Percentiles rank a stretch among this genome's conserved stretches.
phyloP scores from a whole-genome alignment of 2,113 vertebrate genomes.

The Pyxicephalus adspersus region DNA sequence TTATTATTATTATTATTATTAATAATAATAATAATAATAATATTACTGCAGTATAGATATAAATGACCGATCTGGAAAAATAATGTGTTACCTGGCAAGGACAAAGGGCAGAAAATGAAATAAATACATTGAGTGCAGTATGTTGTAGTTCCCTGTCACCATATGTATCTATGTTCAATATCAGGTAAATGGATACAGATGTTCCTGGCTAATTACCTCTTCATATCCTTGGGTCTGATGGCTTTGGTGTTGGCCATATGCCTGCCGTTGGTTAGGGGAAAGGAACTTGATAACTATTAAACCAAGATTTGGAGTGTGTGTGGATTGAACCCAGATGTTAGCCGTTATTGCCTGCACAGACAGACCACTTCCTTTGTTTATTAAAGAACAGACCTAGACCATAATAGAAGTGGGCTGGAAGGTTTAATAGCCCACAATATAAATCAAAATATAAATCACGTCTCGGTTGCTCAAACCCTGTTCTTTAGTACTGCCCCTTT shows the following conservation, averaged over 20 bases:
- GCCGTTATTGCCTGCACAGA: slow-evolving; percentile 64
- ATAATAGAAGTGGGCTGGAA: not conserved
- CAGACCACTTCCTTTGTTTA: slow-evolving; percentile 70
- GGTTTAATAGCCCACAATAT: not conserved
- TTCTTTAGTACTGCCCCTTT: not conserved
- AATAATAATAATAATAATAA: no score
- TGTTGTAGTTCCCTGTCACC: not conserved
- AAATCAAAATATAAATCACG: slow-evolving; percentile 13
- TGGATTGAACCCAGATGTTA: slow-evolving; percentile 63
- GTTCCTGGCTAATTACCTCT: not conserved
- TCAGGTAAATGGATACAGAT: not conserved
- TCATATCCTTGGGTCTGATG: not conserved
- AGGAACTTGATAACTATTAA: slow-evolving; percentile 4
- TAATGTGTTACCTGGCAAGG: no score
- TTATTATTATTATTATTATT: no score
- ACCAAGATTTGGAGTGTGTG: not conserved
- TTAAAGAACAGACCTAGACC: slow-evolving; percentile 57
- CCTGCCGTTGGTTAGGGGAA: not conserved
- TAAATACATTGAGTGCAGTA: not conserved
- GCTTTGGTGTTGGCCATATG: not conserved
- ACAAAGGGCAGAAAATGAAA: not conserved
- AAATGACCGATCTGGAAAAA: no score
- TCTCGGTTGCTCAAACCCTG: not conserved
- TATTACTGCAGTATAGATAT: no score
- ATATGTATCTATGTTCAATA: not conserved